Conservation (phyloP, 2,113 vertebrate species). For the Gobius niger region DNA sequence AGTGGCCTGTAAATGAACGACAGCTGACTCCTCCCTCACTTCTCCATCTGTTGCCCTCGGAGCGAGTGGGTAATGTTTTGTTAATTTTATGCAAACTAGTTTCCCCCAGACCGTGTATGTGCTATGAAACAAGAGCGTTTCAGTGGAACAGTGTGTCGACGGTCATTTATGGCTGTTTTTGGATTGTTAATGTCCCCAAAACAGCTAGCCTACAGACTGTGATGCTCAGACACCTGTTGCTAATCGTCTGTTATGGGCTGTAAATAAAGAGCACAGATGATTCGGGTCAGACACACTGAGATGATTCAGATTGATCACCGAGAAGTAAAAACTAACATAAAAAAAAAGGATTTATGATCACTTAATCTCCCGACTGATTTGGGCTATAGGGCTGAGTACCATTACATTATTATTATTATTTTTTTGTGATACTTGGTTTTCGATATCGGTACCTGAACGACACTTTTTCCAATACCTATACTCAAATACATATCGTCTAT, state of each 20-base stretch:
- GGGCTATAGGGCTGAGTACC: no score
- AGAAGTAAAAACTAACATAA: constrained; percentile 2
- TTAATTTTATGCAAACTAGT: constrained; percentile 7
- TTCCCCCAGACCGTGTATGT: neutral
- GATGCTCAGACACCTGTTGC: neutral
- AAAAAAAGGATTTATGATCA: neutral
- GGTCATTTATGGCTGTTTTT: neutral
- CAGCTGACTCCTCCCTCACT: neutral
- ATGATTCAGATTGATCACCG: neutral
- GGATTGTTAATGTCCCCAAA: neutral
- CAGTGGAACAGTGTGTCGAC: neutral
- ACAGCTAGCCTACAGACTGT: neutral
- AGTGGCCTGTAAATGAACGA: neutral
- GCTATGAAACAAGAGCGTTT: neutral
- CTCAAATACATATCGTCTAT: no score
- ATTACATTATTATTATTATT: no score
- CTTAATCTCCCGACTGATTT: no score
- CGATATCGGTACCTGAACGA: no score
- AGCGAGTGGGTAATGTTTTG: neutral
- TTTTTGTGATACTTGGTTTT: no score
- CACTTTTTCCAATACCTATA: no score
- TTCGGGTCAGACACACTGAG: neutral
- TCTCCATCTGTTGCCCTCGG: constrained; percentile 11
- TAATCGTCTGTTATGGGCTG: neutral
- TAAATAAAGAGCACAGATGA: neutral